Evolutionary conservation across 2,113 vertebrate genomes (phyloP).

Genomic region (Pluvialis apricaria): DNA sequence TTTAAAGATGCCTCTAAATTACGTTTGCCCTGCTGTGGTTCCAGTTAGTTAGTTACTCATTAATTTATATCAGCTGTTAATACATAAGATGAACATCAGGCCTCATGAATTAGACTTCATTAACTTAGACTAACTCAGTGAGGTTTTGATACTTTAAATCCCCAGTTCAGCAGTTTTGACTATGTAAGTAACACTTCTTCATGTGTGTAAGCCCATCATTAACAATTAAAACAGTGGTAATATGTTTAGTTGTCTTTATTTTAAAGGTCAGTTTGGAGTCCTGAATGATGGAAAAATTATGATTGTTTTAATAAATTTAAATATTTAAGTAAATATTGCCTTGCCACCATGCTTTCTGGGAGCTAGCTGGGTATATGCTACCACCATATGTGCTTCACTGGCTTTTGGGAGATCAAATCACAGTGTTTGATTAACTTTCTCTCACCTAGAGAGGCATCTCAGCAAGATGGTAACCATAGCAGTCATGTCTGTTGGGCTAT

Average conservation of each 20-base stretch:
- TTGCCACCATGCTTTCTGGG: not conserved
- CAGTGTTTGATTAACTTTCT: not conserved
- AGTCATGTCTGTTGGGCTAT: not conserved
- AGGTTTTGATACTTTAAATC: not conserved
- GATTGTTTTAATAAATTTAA: not conserved
- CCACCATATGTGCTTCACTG: fast-evolving
- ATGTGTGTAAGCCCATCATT: not conserved
- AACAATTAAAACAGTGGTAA: not conserved
- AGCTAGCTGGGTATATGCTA: not conserved
- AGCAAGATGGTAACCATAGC: not conserved
- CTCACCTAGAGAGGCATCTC: not conserved
- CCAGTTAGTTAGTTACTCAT: not conserved
- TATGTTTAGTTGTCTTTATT: not conserved
- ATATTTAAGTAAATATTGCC: not conserved
- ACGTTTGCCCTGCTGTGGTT: not conserved
- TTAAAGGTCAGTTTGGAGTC: not conserved
- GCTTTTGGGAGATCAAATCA: not conserved
- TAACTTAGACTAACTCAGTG: not conserved
- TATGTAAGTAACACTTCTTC: not conserved
- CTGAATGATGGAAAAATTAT: not conserved
- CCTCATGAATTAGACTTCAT: not conserved
- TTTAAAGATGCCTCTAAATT: constrained; percentile 36
- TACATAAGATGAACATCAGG: not conserved
- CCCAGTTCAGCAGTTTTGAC: not conserved
- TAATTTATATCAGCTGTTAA: constrained; percentile 24